Evolutionary conservation across 2,113 vertebrate species (phyloP).

Genomic region (Chamaetylas fuelleborni): DNA sequence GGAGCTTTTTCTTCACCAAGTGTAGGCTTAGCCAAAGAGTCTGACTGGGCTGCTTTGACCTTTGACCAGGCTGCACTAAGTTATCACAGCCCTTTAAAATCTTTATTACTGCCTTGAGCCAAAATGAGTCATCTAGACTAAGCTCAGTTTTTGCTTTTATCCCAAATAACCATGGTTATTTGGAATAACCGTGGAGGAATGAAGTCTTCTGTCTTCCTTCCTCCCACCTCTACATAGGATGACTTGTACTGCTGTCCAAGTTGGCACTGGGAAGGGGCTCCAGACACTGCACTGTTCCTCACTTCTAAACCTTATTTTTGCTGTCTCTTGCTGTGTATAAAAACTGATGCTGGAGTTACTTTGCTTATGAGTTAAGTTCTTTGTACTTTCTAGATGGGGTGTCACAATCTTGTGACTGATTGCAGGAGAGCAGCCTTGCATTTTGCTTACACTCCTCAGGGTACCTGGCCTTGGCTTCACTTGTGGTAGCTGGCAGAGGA

Average conservation of each 20-base stretch:
- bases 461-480: not conserved
- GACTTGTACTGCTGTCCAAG: not conserved
- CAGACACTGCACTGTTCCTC: not conserved
- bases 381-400: not conserved
- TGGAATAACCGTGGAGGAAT: not conserved
- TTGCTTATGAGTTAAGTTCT: not conserved
- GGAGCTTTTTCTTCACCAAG: not conserved
- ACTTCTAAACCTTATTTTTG: not conserved
- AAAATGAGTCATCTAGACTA: not conserved
- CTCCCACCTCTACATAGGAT: not conserved
- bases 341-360: not conserved
- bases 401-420: not conserved
- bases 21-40: not conserved
- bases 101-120: not conserved
- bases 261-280: not conserved
- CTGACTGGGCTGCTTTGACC: not conserved
- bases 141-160: not conserved
- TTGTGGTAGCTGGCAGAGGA: not conserved
- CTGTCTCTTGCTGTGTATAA: not conserved
- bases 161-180: not conserved
- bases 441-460: not conserved
- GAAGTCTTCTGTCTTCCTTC: not conserved
- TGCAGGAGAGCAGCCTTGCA: not conserved
- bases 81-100: not conserved
- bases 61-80: not conserved